Evolutionary conservation across 2,797 vertebrate genomes (phyloP).

Genomic region (Delichon dasypus): DNA sequence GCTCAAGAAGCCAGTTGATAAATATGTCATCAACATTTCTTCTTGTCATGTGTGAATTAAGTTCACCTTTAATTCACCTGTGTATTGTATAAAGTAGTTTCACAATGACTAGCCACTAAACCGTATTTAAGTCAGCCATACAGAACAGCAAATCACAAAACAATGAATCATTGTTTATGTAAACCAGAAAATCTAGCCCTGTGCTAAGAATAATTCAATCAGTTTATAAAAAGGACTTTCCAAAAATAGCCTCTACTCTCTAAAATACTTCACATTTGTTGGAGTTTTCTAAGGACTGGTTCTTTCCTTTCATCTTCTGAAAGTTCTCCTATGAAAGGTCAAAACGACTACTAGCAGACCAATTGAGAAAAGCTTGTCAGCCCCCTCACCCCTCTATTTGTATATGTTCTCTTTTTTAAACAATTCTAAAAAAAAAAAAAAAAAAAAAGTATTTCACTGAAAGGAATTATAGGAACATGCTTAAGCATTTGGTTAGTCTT

Average conservation of each 20-base stretch:
- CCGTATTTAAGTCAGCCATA: not conserved
- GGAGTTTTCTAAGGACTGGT: not conserved
- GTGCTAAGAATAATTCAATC: conserved; percentile 25
- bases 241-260: not conserved
- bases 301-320: not conserved
- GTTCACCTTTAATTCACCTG: not conserved
- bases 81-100: not conserved
- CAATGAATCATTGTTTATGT: conserved; percentile 42
- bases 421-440: not conserved
- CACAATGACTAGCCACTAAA: not conserved
- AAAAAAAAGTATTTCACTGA: not conserved
- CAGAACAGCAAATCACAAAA: conserved; percentile 16
- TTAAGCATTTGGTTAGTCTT: not conserved
- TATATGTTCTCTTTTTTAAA: not conserved
- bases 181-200: conserved; percentile 18
- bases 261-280: not conserved
- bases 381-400: not conserved
- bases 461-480: not conserved
- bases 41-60: not conserved
- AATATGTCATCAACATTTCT: not conserved
- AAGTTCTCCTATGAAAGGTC: not conserved
- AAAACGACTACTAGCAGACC: not conserved
- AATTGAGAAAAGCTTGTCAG: not conserved
- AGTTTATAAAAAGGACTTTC: not conserved
- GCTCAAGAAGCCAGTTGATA: not conserved